Evolutionary conservation across 1,140 invertebrate genomes (phyloP).

Genomic region (Matsumurasca onukii): DNA sequence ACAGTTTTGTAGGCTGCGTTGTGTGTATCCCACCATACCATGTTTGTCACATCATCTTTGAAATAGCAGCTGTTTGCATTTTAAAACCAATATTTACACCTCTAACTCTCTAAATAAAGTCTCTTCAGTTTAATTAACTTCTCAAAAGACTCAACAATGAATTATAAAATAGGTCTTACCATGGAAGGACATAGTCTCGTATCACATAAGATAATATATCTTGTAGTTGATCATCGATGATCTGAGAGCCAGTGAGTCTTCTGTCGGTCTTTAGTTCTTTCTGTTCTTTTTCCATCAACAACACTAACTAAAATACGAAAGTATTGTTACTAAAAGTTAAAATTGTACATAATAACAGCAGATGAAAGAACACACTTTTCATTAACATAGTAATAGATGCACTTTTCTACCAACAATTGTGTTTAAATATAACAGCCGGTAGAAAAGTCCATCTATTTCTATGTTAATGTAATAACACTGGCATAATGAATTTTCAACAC

Average conservation of each 20-base stretch:
- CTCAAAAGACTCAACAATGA: too few species aligned
- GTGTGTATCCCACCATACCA: too few species aligned
- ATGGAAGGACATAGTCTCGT: conserved; percentile 76
- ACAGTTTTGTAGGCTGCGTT: too few species aligned
- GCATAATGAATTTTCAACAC: too few species aligned
- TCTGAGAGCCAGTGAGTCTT: conserved; percentile 63
- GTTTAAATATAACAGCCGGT: neutral
- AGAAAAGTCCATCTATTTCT: neutral
- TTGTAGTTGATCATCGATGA: conserved; percentile 70
- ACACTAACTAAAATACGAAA: conserved; percentile 11
- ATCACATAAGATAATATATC: conserved; percentile 73
- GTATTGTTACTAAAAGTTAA: neutral
- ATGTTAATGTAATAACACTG: too few species aligned
- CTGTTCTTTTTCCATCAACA: conserved; percentile 27
- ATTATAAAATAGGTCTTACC: too few species aligned
- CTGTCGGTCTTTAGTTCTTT: conserved; percentile 50
- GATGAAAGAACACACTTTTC: neutral
- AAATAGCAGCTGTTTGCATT: too few species aligned
- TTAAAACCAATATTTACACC: too few species aligned
- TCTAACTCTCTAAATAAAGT: too few species aligned
- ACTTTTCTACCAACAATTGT: conserved; percentile 15
- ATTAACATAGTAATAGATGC: conserved; percentile 25
- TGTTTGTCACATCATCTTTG: too few species aligned
- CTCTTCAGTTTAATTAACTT: too few species aligned
- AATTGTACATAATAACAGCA: neutral